Percentiles rank a stretch among this genome's conserved stretches.
Evolutionary conservation across 2,113 vertebrate genomes (phyloP).

Genomic region (Centropristis striata): DNA sequence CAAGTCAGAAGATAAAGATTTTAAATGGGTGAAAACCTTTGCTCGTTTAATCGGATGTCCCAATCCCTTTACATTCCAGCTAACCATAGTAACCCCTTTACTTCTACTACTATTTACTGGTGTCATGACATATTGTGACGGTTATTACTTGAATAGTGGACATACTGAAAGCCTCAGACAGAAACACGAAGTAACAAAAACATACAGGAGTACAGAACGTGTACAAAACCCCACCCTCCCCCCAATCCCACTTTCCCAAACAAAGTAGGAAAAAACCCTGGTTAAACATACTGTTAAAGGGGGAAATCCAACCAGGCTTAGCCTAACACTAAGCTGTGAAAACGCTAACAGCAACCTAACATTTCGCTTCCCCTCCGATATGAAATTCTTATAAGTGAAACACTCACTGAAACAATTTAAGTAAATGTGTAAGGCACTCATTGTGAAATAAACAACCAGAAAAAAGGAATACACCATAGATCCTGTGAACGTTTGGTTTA

Average conservation of each 20-base stretch:
- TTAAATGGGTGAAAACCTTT: too few relatives aligned
- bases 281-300: neutral
- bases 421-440: too few relatives aligned
- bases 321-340: neutral
- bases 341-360: neutral
- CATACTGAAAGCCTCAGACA: neutral
- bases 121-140: neutral
- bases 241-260: neutral
- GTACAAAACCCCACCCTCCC: neutral
- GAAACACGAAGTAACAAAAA: neutral
- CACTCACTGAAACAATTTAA: too few relatives aligned
- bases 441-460: too few relatives aligned
- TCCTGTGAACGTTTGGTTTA: too few relatives aligned
- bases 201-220: neutral
- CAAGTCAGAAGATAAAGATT: too few relatives aligned
- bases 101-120: neutral
- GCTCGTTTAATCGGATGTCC: too few relatives aligned
- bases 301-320: neutral
- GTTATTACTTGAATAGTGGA: neutral
- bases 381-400: too few relatives aligned
- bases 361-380: too few relatives aligned
- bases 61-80: neutral
- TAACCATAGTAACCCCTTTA: neutral
- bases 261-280: neutral
- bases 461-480: too few relatives aligned